These are phyloP conservation scores for Sterna hirundo DNA, from an alignment of 2,113 vertebrate species.

Conservation along the genomic window DNA sequence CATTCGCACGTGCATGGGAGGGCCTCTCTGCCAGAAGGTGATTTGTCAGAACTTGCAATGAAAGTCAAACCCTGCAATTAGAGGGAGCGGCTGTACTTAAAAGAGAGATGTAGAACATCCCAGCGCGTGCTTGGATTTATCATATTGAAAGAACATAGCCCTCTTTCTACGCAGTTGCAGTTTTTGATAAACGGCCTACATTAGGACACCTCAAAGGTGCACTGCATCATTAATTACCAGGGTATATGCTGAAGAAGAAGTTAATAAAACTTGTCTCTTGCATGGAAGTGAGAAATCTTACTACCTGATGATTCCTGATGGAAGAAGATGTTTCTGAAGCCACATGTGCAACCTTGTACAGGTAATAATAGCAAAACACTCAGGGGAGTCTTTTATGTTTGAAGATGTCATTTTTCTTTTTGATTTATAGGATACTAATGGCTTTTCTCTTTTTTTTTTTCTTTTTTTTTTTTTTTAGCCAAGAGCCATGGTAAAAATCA, in stretches of 20 bases:
- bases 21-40: background rate
- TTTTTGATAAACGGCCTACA: conserved; percentile 49
- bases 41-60: conserved; percentile 21
- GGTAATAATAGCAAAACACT: conserved; percentile 72
- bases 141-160: conserved; percentile 11
- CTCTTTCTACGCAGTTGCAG: background rate
- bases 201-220: conserved; percentile 46
- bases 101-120: background rate
- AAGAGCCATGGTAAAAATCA: conserved; percentile 25
- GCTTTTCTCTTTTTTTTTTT: background rate
- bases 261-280: conserved; percentile 67
- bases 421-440: conserved; percentile 68
- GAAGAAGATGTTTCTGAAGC: conserved; percentile 64
- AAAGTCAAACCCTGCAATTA: conserved; percentile 35
- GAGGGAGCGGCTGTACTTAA: background rate
- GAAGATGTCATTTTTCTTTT: conserved; percentile 65
- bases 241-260: conserved; percentile 56
- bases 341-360: conserved; percentile 61
- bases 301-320: conserved; percentile 48
- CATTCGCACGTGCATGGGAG: fast-evolving
- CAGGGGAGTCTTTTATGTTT: conserved; percentile 64
- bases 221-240: conserved; percentile 68
- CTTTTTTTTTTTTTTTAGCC: background rate
- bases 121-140: background rate
- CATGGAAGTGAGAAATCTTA: conserved; percentile 57